Evolutionary conservation across 2,797 vertebrate species (phyloP).

Genomic region (Chelidonichthys spinosus): DNA sequence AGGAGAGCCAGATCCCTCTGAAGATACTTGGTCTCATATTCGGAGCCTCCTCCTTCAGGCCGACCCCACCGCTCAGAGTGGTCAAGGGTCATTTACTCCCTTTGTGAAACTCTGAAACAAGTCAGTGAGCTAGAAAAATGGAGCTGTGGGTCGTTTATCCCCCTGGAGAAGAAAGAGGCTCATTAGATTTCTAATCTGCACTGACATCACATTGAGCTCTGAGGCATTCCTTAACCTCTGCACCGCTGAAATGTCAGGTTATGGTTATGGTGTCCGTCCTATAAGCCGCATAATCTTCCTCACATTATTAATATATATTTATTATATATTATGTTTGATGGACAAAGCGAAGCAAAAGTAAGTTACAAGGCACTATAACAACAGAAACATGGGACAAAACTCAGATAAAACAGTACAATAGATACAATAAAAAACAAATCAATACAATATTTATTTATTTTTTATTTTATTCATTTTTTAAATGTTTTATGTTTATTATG

Average conservation of each 20-base stretch:
- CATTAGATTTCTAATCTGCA: constrained; percentile 45
- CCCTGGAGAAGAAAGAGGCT: constrained; percentile 23
- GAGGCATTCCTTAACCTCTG: constrained; percentile 18
- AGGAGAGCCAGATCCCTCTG: constrained; percentile 8
- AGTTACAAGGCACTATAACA: no score
- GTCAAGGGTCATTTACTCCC: constrained; percentile 66
- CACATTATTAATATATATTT: neutral
- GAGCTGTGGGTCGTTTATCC: constrained; percentile 47
- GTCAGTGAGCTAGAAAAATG: constrained; percentile 65
- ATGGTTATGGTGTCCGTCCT: neutral
- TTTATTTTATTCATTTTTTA: no score
- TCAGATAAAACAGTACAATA: no score
- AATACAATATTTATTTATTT: no score
- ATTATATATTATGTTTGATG: no score
- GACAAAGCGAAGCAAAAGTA: no score
- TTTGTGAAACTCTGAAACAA: constrained; percentile 48
- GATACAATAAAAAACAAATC: no score
- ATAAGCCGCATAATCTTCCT: neutral
- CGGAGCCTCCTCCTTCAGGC: constrained; percentile 9
- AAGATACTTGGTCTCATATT: neutral
- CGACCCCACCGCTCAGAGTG: constrained; percentile 10
- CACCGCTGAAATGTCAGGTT: neutral
- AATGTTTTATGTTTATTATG: no score
- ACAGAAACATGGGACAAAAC: no score
- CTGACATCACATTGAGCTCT: constrained; percentile 16